A percentile compares a stretch with the other conserved stretches of the same genome.
These are phyloP conservation scores for Odontamblyopus rebecca DNA, from an alignment of 2,797 vertebrate genomes.

Conservation along the genomic window DNA sequence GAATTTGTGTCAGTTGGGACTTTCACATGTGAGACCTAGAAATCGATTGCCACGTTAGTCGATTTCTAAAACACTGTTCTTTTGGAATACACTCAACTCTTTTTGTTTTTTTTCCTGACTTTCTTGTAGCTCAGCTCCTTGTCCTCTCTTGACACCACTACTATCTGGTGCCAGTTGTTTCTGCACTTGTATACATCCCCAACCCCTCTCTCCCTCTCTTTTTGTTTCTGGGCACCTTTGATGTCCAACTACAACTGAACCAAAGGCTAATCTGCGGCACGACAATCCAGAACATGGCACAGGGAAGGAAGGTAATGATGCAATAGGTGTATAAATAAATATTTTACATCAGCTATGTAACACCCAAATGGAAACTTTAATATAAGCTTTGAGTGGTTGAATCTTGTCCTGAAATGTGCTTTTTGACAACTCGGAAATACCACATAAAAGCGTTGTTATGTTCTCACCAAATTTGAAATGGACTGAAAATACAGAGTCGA, in stretches of 20 bases:
- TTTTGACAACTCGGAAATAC: too few species aligned
- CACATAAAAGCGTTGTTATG: too few species aligned
- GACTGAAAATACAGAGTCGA: background rate
- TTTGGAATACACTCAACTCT: background rate
- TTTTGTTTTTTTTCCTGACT: background rate
- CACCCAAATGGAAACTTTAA: background rate
- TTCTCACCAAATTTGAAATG: too few species aligned
- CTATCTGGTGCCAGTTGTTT: conserved; percentile 35
- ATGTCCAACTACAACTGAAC: conserved; percentile 67
- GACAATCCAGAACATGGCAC: conserved; percentile 49
- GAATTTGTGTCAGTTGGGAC: background rate
- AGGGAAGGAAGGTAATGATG: conserved; percentile 18
- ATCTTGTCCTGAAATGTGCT: too few species aligned
- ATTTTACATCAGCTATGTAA: background rate
- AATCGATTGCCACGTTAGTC: conserved; percentile 1
- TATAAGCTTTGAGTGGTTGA: too few species aligned
- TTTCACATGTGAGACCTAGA: background rate
- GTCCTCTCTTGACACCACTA: conserved; percentile 22
- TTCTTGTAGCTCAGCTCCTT: conserved; percentile 14
- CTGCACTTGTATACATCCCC: conserved; percentile 27
- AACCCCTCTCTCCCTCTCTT: conserved; percentile 17
- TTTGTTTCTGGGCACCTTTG: conserved; percentile 60
- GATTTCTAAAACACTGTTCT: conserved; percentile 14
- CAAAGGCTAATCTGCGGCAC: conserved; percentile 61
- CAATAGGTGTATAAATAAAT: background rate